Conservation (phyloP, 2,113 vertebrate genomes). For the Buteo buteo region DNA sequence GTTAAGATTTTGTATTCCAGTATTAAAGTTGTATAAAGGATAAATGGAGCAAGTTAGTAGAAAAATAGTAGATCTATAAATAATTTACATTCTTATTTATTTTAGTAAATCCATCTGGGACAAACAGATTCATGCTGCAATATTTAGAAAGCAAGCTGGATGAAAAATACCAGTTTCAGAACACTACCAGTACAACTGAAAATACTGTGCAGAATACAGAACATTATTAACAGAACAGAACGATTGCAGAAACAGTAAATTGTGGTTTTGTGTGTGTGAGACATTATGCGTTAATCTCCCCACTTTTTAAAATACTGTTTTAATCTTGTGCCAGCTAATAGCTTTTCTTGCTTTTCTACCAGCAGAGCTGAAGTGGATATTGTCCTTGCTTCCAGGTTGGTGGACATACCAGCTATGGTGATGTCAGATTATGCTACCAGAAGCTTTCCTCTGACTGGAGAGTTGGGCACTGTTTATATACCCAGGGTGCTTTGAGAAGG, state of each 20-base stretch:
- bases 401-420: background rate
- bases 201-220: background rate
- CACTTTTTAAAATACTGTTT: background rate
- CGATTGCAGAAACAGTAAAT: background rate
- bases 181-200: background rate
- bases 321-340: background rate
- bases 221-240: background rate
- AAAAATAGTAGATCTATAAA: background rate
- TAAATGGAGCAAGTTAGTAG: background rate
- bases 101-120: background rate
- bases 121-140: background rate
- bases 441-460: background rate
- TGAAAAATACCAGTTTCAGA: background rate
- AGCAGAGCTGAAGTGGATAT: background rate
- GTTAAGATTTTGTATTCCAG: background rate
- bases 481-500: background rate
- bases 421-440: background rate
- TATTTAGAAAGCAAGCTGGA: background rate
- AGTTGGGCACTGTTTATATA: background rate
- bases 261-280: background rate
- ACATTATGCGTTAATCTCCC: background rate
- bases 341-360: background rate
- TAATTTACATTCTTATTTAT: background rate
- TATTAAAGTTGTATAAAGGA: background rate
- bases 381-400: background rate